Evolutionary conservation across 2,888 invertebrate species (phyloP).

Genomic region (Girardia tigrina): DNA sequence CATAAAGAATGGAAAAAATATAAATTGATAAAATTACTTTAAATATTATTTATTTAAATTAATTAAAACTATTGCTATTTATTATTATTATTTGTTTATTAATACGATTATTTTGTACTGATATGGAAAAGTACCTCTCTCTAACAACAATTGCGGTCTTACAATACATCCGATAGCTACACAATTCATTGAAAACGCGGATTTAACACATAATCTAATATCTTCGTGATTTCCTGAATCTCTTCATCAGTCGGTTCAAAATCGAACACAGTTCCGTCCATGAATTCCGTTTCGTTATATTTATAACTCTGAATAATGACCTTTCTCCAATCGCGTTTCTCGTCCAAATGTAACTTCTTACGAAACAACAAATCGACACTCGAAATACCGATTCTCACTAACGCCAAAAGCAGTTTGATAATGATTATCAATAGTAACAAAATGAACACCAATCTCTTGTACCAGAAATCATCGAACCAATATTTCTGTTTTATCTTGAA

Average conservation of each 20-base stretch:
- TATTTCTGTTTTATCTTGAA: neutral
- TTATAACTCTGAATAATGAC: neutral
- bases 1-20: too few species aligned
- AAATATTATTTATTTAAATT: too few species aligned
- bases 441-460: neutral
- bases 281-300: neutral
- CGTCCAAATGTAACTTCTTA: neutral
- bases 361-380: neutral
- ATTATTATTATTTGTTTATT: too few species aligned
- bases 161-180: too few species aligned
- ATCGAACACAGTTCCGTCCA: neutral
- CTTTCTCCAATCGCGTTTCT: neutral
- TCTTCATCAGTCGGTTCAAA: neutral
- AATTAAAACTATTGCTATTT: too few species aligned
- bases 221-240: neutral
- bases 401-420: neutral
- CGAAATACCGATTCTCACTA: neutral
- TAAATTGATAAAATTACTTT: too few species aligned
- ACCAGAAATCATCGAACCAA: neutral
- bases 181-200: neutral
- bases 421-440: neutral
- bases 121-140: too few species aligned
- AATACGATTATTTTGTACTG: too few species aligned
- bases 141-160: too few species aligned
- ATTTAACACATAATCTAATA: slow-evolving; percentile 17